These are phyloP conservation scores for Drosophila micromelanica DNA, from an alignment of 1,140 invertebrate species.

Conservation along the genomic window DNA sequence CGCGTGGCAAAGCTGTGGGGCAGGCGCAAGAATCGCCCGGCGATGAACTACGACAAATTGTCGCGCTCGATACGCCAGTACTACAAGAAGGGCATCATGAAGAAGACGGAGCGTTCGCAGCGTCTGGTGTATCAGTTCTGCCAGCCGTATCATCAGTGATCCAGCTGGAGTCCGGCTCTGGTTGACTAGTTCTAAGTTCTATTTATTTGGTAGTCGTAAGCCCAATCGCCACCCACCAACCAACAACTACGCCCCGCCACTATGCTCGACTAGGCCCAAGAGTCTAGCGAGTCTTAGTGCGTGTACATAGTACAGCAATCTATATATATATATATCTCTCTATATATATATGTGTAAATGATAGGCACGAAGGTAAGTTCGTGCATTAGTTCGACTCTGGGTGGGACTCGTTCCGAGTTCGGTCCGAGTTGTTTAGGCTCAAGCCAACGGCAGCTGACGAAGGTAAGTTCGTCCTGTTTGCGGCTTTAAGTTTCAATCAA, in stretches of 20 bases:
- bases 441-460: constrained; percentile 57
- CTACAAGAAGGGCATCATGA: constrained; percentile 99
- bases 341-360: not conserved
- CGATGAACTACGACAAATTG: constrained; percentile 99
- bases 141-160: constrained; percentile 94
- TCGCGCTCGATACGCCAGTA: constrained; percentile 99
- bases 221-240: constrained; percentile 10
- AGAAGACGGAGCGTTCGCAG: constrained; percentile 99
- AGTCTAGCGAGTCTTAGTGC: constrained; percentile 69
- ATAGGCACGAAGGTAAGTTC: constrained; percentile 81
- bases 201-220: constrained; percentile 63
- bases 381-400: constrained; percentile 57
- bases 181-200: constrained; percentile 47
- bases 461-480: constrained; percentile 74
- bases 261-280: constrained; percentile 66
- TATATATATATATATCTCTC: constrained; percentile 12
- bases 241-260: constrained; percentile 29
- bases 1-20: constrained; percentile 98
- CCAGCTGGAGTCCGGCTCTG: constrained; percentile 2
- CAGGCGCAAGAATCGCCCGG: constrained; percentile 97
- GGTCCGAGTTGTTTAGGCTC: constrained; percentile 54
- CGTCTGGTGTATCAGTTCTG: constrained; percentile 99
- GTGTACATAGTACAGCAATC: constrained; percentile 42
- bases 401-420: constrained; percentile 34
- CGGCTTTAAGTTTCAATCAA: constrained; percentile 70